These are phyloP conservation scores for Ahaetulla prasina DNA, from an alignment of 2,113 vertebrate species.

Conservation along the genomic window DNA sequence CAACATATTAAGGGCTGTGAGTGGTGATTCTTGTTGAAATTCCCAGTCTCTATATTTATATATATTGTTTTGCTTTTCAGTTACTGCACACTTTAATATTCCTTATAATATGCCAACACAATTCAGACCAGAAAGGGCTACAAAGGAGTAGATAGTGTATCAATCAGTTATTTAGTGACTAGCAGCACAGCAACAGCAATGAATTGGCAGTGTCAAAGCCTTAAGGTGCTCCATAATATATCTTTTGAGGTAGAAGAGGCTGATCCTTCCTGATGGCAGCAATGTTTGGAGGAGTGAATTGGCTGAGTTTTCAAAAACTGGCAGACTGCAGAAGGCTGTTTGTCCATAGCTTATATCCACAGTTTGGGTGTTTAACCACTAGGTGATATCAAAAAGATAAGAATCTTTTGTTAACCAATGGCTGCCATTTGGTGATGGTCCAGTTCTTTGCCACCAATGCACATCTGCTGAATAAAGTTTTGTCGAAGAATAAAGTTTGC, in stretches of 20 bases:
- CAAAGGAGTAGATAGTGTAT: background rate
- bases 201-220: background rate
- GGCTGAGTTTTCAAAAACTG: background rate
- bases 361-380: background rate
- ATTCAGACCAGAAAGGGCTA: background rate
- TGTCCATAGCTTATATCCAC: background rate
- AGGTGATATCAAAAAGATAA: background rate
- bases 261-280: background rate
- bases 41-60: background rate
- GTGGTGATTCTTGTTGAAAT: background rate
- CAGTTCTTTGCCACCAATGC: background rate
- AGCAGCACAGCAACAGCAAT: background rate
- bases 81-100: background rate
- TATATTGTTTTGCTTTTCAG: background rate
- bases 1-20: background rate
- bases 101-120: background rate
- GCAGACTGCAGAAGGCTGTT: background rate
- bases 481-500: background rate
- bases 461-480: background rate
- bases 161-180: background rate
- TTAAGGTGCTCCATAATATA: background rate
- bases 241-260: background rate
- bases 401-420: background rate
- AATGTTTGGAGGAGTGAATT: background rate
- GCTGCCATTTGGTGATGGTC: background rate